Evolutionary conservation across 2,888 invertebrate genomes (phyloP).

Genomic region (Alcis repandata): DNA sequence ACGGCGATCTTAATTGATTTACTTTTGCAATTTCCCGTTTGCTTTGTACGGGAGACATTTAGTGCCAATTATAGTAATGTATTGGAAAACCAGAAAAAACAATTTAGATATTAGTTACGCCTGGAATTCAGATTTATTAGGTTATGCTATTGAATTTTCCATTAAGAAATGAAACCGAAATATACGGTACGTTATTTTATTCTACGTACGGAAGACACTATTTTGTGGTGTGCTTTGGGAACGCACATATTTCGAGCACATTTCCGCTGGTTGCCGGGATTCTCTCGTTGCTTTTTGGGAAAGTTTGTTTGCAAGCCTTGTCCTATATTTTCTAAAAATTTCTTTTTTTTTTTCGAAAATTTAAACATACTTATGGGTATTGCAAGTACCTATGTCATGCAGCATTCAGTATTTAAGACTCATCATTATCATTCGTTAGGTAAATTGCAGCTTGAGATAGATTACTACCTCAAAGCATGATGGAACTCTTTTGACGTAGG

Average conservation of each 20-base stretch:
- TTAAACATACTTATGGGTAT: too few species aligned
- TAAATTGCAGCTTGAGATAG: too few species aligned
- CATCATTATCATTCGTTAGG: too few species aligned
- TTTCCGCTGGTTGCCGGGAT: conserved; percentile 43
- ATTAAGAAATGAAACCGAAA: not conserved
- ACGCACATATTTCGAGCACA: conserved; percentile 54
- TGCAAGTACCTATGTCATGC: too few species aligned
- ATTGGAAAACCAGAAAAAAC: conserved; percentile 42
- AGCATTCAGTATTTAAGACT: too few species aligned
- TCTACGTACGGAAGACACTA: conserved; percentile 46
- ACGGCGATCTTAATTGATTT: conserved; percentile 39
- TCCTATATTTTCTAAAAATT: not conserved
- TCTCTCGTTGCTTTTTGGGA: conserved; percentile 38
- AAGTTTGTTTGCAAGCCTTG: conserved; percentile 36
- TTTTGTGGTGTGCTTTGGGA: conserved; percentile 49
- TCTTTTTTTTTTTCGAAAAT: too few species aligned
- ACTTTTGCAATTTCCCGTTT: conserved; percentile 39
- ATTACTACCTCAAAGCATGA: too few species aligned
- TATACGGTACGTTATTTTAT: conserved; percentile 5
- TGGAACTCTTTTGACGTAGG: too few species aligned
- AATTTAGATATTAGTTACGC: conserved; percentile 28
- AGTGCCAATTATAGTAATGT: conserved; percentile 38
- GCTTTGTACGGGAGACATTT: conserved; percentile 33
- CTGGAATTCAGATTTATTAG: not conserved
- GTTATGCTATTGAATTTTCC: not conserved